Conservation (phyloP, 1,140 invertebrate species). For the Ips typographus region DNA sequence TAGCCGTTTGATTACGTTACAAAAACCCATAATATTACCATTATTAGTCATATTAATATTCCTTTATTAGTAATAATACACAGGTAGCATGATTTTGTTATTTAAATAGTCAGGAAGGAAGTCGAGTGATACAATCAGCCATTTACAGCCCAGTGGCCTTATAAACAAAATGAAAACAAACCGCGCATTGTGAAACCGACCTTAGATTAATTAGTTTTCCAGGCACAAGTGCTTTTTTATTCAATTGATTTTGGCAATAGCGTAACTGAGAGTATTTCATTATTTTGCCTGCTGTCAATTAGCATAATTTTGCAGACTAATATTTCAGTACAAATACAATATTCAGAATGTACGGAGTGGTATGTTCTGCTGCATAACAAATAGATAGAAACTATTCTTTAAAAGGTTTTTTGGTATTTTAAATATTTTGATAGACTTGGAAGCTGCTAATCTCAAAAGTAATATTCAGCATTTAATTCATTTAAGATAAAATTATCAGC, state of each 20-base stretch:
- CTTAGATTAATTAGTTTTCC: slow-evolving; percentile 23
- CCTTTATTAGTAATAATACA: slow-evolving; percentile 45
- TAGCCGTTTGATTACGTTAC: slow-evolving; percentile 20
- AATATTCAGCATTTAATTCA: too few species aligned
- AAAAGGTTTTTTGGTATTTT: too few species aligned
- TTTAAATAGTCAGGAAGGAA: slow-evolving; percentile 43
- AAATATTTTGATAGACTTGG: too few species aligned
- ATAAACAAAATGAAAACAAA: slow-evolving; percentile 45
- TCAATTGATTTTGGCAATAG: not conserved
- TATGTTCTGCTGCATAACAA: too few species aligned
- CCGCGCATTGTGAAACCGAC: slow-evolving; percentile 27
- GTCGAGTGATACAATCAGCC: slow-evolving; percentile 43
- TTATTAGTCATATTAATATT: slow-evolving; percentile 35
- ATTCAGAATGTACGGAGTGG: too few species aligned
- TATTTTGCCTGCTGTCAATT: too few species aligned
- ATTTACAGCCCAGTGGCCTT: slow-evolving; percentile 38
- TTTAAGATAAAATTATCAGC: too few species aligned
- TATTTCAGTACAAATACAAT: too few species aligned
- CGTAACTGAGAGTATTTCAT: too few species aligned
- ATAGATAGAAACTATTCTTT: too few species aligned
- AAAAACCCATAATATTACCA: slow-evolving; percentile 29
- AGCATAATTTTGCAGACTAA: too few species aligned
- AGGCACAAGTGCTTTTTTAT: slow-evolving; percentile 7
- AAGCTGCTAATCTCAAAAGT: too few species aligned
- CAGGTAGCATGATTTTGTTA: slow-evolving; percentile 36